Conservation (phyloP, 2,113 vertebrate genomes). For the Nesoenas mayeri region DNA sequence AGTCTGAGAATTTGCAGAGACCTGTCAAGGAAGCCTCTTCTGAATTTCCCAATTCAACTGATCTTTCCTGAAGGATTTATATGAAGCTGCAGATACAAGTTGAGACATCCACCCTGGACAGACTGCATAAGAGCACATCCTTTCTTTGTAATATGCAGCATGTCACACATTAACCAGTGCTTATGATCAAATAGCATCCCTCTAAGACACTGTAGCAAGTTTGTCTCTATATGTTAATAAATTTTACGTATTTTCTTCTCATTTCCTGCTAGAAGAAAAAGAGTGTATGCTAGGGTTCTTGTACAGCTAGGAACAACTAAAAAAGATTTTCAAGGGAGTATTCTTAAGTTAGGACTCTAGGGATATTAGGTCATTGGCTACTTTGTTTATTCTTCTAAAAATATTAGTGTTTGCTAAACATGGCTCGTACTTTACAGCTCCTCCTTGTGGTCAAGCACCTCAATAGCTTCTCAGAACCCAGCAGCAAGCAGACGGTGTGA, state of each 20-base stretch:
- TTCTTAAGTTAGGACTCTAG: not conserved
- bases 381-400: not conserved
- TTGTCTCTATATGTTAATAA: not conserved
- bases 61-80: not conserved
- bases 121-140: not conserved
- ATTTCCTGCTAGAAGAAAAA: not conserved
- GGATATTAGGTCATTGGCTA: not conserved
- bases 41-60: not conserved
- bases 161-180: not conserved
- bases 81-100: not conserved
- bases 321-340: not conserved
- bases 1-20: not conserved
- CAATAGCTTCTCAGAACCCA: not conserved
- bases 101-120: not conserved
- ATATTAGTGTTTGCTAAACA: not conserved
- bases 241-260: not conserved
- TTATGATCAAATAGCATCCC: not conserved
- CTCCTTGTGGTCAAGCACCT: not conserved
- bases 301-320: not conserved
- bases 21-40: not conserved
- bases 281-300: not conserved
- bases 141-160: not conserved
- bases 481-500: not conserved
- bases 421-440: not conserved
- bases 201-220: not conserved